phyloP scores from a whole-genome alignment of 2,888 invertebrate genomes.

The Parapristionchus giblindavisi region DNA sequence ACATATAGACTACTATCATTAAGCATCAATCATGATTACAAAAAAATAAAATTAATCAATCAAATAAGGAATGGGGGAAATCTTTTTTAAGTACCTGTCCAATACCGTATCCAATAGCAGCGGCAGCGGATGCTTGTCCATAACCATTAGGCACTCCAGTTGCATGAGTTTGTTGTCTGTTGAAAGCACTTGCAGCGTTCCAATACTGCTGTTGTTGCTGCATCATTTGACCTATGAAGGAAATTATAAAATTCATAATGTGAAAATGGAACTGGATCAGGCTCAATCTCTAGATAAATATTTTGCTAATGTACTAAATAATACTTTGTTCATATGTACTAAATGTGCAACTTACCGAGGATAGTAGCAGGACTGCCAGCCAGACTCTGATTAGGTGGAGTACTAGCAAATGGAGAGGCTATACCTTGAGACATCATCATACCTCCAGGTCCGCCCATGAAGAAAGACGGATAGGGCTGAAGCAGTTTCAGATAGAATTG shows the following conservation, averaged over 20 bases:
- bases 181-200: conserved; percentile 22
- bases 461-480: background rate
- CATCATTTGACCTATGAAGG: too few species aligned
- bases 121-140: background rate
- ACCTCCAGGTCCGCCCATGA: conserved; percentile 25
- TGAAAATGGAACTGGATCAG: too few species aligned
- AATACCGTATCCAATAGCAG: conserved; percentile 10
- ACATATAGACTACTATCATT: too few species aligned
- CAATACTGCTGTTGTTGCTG: conserved; percentile 14
- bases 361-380: conserved; percentile 24
- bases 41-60: too few species aligned
- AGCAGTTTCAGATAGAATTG: background rate
- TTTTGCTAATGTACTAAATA: too few species aligned
- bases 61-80: too few species aligned
- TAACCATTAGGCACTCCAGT: background rate
- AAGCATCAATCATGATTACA: too few species aligned
- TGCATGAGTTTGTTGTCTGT: background rate
- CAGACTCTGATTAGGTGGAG: conserved; percentile 20
- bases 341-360: conserved; percentile 1
- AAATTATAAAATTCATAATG: too few species aligned
- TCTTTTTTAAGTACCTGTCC: too few species aligned
- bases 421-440: conserved; percentile 14
- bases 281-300: too few species aligned
- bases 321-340: too few species aligned
- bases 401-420: background rate